Conservation (phyloP, 2,113 vertebrate species). For the Semnornis frantzii region DNA sequence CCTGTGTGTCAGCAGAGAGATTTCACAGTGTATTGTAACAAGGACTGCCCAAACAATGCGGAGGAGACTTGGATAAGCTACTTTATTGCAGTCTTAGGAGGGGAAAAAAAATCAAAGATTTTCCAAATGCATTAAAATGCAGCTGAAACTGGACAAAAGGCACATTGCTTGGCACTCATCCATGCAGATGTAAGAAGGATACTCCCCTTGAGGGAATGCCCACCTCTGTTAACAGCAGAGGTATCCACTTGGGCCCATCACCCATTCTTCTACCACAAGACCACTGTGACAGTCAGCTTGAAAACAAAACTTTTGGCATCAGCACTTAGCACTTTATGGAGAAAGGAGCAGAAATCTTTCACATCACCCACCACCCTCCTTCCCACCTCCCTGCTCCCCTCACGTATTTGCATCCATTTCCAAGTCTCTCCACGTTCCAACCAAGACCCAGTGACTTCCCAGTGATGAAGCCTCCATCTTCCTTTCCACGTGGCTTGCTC, state of each 20-base stretch:
- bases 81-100: conserved; percentile 21
- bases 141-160: background rate
- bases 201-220: background rate
- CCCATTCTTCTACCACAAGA: background rate
- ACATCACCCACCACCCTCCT: background rate
- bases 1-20: background rate
- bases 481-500: background rate
- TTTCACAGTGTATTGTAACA: background rate
- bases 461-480: background rate
- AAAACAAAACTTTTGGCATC: background rate
- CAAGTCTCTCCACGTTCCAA: background rate
- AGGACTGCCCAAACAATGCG: background rate
- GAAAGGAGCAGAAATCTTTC: background rate
- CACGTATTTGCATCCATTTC: background rate
- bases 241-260: background rate
- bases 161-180: background rate
- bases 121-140: background rate
- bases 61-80: background rate
- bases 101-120: background rate
- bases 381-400: background rate
- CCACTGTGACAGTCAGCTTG: background rate
- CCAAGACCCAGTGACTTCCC: background rate
- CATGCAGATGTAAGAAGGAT: background rate
- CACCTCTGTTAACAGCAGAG: background rate
- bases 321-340: background rate